phyloP scores from a whole-genome alignment of 2,797 vertebrate genomes.

The Sebastes hubbsi region DNA sequence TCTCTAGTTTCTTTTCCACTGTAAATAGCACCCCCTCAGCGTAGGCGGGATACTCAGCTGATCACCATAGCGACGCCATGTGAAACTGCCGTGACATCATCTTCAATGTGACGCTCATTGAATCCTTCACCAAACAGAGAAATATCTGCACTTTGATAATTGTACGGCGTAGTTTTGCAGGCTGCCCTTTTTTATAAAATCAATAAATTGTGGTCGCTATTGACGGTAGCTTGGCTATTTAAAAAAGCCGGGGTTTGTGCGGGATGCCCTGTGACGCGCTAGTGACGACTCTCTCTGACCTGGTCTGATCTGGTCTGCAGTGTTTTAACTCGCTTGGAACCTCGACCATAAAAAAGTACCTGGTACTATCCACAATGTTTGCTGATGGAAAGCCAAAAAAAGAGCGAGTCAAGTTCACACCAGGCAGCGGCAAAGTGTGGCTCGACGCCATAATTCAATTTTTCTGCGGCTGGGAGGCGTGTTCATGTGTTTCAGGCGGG shows the following conservation, averaged over 20 bases:
- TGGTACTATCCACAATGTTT: not conserved
- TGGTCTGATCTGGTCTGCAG: too few species aligned
- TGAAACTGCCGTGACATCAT: not conserved
- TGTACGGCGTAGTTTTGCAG: not conserved
- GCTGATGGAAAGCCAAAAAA: not conserved
- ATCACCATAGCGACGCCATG: not conserved
- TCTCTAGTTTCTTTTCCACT: not conserved
- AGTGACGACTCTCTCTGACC: not conserved
- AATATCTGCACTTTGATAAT: not conserved
- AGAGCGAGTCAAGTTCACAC: not conserved
- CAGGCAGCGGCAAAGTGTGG: too few species aligned
- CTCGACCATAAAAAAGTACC: not conserved
- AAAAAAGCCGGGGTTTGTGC: not conserved
- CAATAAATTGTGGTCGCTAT: too few species aligned
- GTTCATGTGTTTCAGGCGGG: too few species aligned
- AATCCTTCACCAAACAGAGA: not conserved
- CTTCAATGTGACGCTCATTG: not conserved
- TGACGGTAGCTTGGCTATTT: not conserved
- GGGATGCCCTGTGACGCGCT: not conserved
- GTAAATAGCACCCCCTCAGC: not conserved
- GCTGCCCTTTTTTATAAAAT: too few species aligned
- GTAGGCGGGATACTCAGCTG: too few species aligned
- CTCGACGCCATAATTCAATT: rapidly evolving
- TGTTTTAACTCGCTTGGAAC: too few species aligned
- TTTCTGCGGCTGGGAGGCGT: too few species aligned